Evolutionary conservation across 2,888 invertebrate genomes (phyloP), one percentile per base, ranked within the genome.

Genomic region (Malacosoma neustria): DNA sequence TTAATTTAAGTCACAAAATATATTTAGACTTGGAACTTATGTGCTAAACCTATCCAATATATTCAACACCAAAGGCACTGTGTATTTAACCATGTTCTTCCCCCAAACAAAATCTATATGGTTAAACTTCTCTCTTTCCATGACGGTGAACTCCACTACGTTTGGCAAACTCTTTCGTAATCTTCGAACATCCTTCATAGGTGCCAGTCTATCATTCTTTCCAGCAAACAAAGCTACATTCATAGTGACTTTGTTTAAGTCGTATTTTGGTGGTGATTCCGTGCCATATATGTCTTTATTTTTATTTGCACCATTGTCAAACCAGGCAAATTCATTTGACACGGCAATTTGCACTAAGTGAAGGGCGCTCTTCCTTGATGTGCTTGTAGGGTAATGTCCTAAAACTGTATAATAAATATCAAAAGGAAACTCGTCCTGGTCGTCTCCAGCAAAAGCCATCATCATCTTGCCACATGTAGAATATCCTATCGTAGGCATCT

Each of bases 151-250:
- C 2, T 60, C 14, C 12, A 35, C 43, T 1, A 61, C 54, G 41
- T 62, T 64, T 0, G 58, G 54, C 7, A 69, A 39, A 3, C 41
- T 13, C n/a, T 14, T 29, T 1, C 13, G 12, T 9, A 38, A 14
- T 12, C 32, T 35, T 7, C 14, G 11, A 0, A 56, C 53, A 32
- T 66, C 60, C 34, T 49, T 36, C 2, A 63, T 7, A 0, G 49
- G 45, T 0, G 88, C 74, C 11, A 89, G 47, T 59, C 72, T 77
- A 46, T 90, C 90, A 30, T 87, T 82, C 1, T 57, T 62, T n/a
- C 85, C 85, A 43, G 72, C 86, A 42, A 86, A 74, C 7, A 89
- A 46, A 11, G 56, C 60, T 12, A 57, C 40, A 12, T 39, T 50
- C 52, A 54, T 60, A 0, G 44, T 51, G 3, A 63, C 55, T 31